These are phyloP conservation scores for Kryptolebias marmoratus DNA, from an alignment of 2,113 vertebrate genomes.

Conservation along the genomic window DNA sequence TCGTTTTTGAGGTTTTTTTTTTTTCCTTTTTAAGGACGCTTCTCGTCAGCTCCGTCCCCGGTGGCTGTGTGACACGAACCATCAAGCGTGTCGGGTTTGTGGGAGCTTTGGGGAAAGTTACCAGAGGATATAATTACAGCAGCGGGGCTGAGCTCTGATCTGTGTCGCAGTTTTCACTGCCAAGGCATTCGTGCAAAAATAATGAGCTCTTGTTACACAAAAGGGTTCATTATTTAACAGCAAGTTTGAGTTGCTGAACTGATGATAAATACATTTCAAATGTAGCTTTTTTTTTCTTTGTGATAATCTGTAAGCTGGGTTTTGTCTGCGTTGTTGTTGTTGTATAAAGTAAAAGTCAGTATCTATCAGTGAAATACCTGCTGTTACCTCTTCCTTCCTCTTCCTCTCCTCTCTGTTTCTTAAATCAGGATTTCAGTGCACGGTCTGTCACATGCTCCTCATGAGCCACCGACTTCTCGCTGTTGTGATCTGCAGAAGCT, in stretches of 20 bases:
- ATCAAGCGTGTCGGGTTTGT: background rate
- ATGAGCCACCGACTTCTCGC: constrained; percentile 14
- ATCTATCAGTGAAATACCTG: background rate
- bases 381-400: background rate
- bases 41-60: background rate
- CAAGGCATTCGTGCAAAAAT: constrained; percentile 58
- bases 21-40: background rate
- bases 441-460: constrained; percentile 45
- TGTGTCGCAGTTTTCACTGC: constrained; percentile 30
- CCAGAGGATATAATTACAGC: constrained; percentile 17
- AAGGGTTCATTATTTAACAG: constrained; percentile 54
- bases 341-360: background rate
- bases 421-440: background rate
- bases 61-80: background rate
- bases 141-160: background rate
- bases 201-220: constrained; percentile 40
- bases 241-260: constrained; percentile 29
- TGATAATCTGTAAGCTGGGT: background rate
- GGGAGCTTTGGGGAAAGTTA: background rate
- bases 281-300: constrained; percentile 1
- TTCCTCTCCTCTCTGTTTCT: background rate
- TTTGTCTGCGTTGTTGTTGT: background rate
- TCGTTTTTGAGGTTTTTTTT: background rate
- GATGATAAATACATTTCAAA: background rate
- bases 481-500: constrained; percentile 32